These are phyloP conservation scores for Gryllus longicercus DNA, from an alignment of 2,888 invertebrate species.

Conservation along the genomic window DNA sequence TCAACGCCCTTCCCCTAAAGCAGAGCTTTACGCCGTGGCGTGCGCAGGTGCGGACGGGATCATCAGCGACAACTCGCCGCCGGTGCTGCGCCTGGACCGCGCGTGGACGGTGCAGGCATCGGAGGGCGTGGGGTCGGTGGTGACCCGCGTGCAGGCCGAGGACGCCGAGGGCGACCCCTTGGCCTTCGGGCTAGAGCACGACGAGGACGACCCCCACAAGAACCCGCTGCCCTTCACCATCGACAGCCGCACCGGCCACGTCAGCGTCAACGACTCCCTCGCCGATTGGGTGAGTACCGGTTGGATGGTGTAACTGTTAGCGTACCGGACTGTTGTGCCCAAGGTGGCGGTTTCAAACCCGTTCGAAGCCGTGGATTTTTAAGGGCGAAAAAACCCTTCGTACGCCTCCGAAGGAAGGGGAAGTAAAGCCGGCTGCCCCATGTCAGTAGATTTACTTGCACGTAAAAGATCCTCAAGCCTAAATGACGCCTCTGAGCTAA, in stretches of 20 bases:
- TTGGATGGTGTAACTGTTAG: too few species aligned
- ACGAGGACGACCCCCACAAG: constrained; percentile 3
- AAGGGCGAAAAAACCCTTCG: too few species aligned
- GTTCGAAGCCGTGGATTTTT: too few species aligned
- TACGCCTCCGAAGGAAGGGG: too few species aligned
- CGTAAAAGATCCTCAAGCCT: too few species aligned
- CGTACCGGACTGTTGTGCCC: background rate
- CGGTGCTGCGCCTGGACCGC: constrained; percentile 46
- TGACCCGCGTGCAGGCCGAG: constrained; percentile 66
- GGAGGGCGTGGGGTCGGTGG: constrained; percentile 67
- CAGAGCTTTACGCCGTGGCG: too few species aligned
- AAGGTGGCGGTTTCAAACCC: too few species aligned
- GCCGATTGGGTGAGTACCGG: constrained; percentile 70
- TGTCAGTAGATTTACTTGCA: too few species aligned
- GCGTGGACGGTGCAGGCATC: constrained; percentile 72
- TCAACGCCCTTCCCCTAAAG: too few species aligned
- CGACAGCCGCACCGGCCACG: constrained; percentile 69
- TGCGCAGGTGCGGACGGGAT: constrained; percentile 50
- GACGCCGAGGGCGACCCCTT: constrained; percentile 62
- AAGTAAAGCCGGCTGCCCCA: too few species aligned
- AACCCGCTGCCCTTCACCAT: constrained; percentile 69
- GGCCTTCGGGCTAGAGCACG: constrained; percentile 65
- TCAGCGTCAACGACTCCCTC: constrained; percentile 75
- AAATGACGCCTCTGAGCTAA: too few species aligned
- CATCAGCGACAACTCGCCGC: constrained; percentile 58